Percentiles rank a stretch among this genome's conserved stretches.
Evolutionary conservation across 2,888 invertebrate genomes (phyloP).

Genomic region (Lepetodrilus schrolli): DNA sequence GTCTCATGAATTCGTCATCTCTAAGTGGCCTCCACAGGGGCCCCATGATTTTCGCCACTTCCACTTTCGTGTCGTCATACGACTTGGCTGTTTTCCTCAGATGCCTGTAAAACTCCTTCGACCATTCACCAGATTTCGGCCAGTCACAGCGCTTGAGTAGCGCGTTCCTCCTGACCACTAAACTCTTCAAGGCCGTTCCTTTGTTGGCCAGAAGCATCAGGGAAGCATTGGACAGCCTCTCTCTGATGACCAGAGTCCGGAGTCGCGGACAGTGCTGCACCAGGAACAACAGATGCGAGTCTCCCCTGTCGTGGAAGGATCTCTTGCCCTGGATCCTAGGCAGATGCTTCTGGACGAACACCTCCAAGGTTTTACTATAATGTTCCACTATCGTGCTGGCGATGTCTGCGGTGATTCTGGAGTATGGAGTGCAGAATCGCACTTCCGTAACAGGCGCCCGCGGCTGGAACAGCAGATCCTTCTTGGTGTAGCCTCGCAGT

Average conservation of each 20-base stretch:
- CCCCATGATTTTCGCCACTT: constrained; percentile 83
- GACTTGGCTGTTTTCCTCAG: constrained; percentile 80
- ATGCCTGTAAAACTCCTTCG: constrained; percentile 82
- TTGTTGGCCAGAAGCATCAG: constrained; percentile 82
- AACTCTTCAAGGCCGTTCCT: constrained; percentile 80
- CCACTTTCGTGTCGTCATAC: constrained; percentile 81
- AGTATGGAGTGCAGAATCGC: constrained; percentile 81
- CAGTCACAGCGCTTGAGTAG: constrained; percentile 81
- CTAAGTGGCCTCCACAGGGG: constrained; percentile 79
- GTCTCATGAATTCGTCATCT: constrained; percentile 71
- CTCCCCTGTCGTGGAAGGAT: constrained; percentile 83
- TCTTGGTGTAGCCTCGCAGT: constrained; percentile 77
- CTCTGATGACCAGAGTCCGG: constrained; percentile 82
- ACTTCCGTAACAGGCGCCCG: constrained; percentile 83
- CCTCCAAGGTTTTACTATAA: constrained; percentile 76
- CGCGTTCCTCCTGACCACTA: constrained; percentile 83
- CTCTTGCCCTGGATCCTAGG: constrained; percentile 82
- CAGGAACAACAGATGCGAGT: constrained; percentile 82
- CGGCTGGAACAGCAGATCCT: constrained; percentile 80
- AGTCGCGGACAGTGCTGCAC: constrained; percentile 82
- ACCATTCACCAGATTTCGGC: constrained; percentile 82
- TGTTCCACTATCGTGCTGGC: constrained; percentile 80
- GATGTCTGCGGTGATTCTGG: constrained; percentile 78
- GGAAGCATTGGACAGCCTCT: constrained; percentile 86
- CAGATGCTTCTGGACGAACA: constrained; percentile 82